Base-by-base conservation (phyloP, 2,797 vertebrate species). In the Distichodus sexfasciatus region DNA sequence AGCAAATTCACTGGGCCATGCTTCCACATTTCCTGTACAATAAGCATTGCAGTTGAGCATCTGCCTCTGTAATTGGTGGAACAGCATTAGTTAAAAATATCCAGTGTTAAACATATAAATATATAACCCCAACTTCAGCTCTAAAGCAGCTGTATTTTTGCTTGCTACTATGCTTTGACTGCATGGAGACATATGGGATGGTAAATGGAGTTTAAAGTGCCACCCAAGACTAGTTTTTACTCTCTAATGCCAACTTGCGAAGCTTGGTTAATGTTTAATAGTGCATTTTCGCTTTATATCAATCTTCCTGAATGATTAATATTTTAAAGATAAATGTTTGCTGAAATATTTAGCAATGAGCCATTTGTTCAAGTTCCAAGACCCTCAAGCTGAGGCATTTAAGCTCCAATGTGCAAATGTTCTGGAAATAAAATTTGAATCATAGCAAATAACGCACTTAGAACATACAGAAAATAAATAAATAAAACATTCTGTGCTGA, bases 321-420 rank as follows among this genome's bases (percentile, higher is more conserved):
- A 86, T 88, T 87, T 36, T 85, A 77, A 80, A 79, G 73, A 64
- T 69, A 74, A 79, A 81, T 85, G 83, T 88, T 86, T 85, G 81
- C 81, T 87, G 74, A 87, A 90, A 88, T 90, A 89, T 86, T 88
- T 77, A 89, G 79, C n/a, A 24, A 8, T 36, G 12, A 41, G 21
- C 23, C 26, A 6, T 51, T 38, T 15, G 24, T 43, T 28, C 36
- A 53, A 21, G 6, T 21, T 23, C 12, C 26, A 14, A n/a, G 31
- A 17, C 15, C 51, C 11, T 54, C 35, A 15, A 8, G 17, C 12
- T 23, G 54, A 35, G 33, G 19, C 17, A 14, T 21, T 36, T 10
- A 5, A 35, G 15, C 51, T 55, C 26, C 51, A 11, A 54, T 33
- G 31, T 51, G 15, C 24, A 50, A 26, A 26, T n/a, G n/a, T n/a